phyloP scores from a whole-genome alignment of 1,140 invertebrate genomes.

The Drosophila erecta region DNA sequence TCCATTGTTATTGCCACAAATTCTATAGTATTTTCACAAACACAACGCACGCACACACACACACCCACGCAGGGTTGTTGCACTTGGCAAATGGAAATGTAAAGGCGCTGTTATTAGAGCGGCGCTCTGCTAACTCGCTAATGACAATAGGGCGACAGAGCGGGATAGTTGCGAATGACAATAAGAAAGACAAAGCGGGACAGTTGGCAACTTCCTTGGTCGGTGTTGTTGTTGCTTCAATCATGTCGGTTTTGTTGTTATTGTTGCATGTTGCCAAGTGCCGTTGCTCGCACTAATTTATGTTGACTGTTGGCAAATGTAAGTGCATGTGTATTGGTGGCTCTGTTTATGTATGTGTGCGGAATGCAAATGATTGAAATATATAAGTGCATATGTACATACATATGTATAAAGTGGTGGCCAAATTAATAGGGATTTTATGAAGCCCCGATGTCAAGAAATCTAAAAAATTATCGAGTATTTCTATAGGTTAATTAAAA shows the following conservation, averaged over 20 bases:
- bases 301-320: conserved; percentile 59
- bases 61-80: conserved; percentile 49
- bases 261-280: conserved; percentile 61
- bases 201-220: conserved; percentile 52
- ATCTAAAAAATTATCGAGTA: neutral
- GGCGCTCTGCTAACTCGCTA: conserved; percentile 38
- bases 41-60: conserved; percentile 2
- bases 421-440: neutral
- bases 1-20: conserved; percentile 61
- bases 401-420: neutral
- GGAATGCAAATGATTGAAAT: conserved; percentile 71
- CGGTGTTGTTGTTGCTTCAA: conserved; percentile 4
- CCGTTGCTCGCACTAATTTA: conserved; percentile 71
- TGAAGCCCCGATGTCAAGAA: neutral
- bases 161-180: conserved; percentile 56
- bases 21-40: conserved; percentile 46
- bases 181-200: conserved; percentile 30
- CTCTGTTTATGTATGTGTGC: conserved; percentile 29
- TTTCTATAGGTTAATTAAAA: neutral
- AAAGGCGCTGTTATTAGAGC: conserved; percentile 40
- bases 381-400: conserved; percentile 2
- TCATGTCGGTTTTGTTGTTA: conserved; percentile 12
- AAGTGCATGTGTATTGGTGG: conserved; percentile 11
- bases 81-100: conserved; percentile 55
- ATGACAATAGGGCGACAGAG: conserved; percentile 46